Base-by-base conservation (phyloP, 2,113 vertebrate genomes). In the Zosterops borbonicus region DNA sequence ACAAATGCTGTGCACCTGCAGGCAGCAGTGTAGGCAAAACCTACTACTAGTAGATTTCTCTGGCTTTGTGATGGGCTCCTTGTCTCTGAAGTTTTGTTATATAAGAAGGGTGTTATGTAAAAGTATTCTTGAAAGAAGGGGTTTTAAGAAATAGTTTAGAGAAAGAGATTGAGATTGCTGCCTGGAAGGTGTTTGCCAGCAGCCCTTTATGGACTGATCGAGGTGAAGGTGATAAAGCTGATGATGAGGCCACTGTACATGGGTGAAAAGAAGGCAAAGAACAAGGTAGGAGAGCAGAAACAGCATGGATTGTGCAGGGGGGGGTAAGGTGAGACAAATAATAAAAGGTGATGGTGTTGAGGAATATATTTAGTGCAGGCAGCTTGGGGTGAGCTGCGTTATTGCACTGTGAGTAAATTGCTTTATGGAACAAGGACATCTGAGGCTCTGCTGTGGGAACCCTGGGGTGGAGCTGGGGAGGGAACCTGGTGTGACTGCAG, bases 11-110 rank as follows among this genome's bases (percentile, higher is more conserved):
- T 59, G 39, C 46, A 73, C 58, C 58, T 82, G 60, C 50, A 67
- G 64, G 60, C 59, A 84, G 69, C 60, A 70, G 28, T 35, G 35
- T 33, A 67, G 77, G 56, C 44, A 67, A 94, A 92, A 78, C 52
- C 42, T 50, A 4, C 33, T 75, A 12, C 62, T 41, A 71, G 84
- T 71, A 42, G 35, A 44, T 67, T 70, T 52, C 35, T 63, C 47
- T 44, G 59, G 9, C 28, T 76, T 79, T 73, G 39, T 83, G 44
- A 31, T 75, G 78, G 44, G 27, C 11, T 39, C 14, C 64, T 74
- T 55, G 14, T 50, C 77, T 74, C 52, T 87, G 76, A 70, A 77
- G 19, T 7, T 41, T 27, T 46, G 19, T 41, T 80, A 41, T 8
- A 27, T 27, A 59, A 76, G n/a, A 76, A 67, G 35, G 11, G 31